These are phyloP conservation scores for Characodon lateralis DNA, from an alignment of 2,797 vertebrate species.

Conservation along the genomic window DNA sequence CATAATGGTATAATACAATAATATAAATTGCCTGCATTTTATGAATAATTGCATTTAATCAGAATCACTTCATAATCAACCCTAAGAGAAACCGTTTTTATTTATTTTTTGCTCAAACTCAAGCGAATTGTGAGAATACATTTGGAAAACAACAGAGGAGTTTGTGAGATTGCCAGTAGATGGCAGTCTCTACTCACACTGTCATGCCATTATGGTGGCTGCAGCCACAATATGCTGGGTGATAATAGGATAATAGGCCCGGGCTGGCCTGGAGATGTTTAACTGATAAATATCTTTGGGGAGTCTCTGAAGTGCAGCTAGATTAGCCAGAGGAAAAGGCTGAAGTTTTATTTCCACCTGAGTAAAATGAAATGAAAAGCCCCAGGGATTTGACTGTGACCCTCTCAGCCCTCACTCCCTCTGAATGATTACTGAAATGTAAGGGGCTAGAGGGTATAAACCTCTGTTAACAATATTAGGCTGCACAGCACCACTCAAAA, in stretches of 20 bases:
- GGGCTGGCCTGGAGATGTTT: slow-evolving; percentile 64
- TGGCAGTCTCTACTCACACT: slow-evolving; percentile 71
- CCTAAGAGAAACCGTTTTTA: slow-evolving; percentile 21
- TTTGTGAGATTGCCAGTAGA: slow-evolving; percentile 59
- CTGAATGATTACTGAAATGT: slow-evolving; percentile 66
- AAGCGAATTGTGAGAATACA: neutral
- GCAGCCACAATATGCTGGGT: slow-evolving; percentile 31
- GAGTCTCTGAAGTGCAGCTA: slow-evolving; percentile 67
- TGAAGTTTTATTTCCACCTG: slow-evolving; percentile 72
- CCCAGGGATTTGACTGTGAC: slow-evolving; percentile 69
- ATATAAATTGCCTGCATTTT: slow-evolving; percentile 4
- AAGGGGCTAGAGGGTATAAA: slow-evolving; percentile 39
- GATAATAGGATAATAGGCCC: slow-evolving; percentile 68
- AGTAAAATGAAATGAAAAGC: slow-evolving; percentile 80
- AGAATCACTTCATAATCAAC: slow-evolving; percentile 46
- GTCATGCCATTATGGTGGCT: neutral
- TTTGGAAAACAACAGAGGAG: neutral
- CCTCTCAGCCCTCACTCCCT: slow-evolving; percentile 49
- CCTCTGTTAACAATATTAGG: slow-evolving; percentile 27
- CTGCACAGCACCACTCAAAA: slow-evolving; percentile 6
- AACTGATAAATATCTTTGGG: slow-evolving; percentile 72
- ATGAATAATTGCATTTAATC: slow-evolving; percentile 55
- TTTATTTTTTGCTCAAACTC: neutral
- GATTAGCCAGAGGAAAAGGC: slow-evolving; percentile 74
- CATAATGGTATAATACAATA: slow-evolving; percentile 20